Evolutionary conservation across 2,888 invertebrate genomes (phyloP).

Genomic region (Anorthoa munda): DNA sequence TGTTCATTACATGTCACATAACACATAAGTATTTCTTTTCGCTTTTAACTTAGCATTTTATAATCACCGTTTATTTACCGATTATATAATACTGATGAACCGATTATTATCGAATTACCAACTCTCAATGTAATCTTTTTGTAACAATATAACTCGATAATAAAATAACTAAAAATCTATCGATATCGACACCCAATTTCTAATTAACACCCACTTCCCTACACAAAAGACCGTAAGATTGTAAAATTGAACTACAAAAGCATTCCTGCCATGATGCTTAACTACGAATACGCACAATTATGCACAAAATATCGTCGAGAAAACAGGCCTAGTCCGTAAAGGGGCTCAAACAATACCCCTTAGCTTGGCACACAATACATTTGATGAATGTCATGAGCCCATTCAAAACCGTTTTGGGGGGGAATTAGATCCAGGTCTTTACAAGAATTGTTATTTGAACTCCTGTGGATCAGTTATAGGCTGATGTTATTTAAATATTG

Average conservation of each 20-base stretch:
- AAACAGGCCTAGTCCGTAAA: conserved; percentile 55
- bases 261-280: conserved; percentile 76
- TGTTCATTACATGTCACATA: no score
- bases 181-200: conserved; percentile 50
- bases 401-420: conserved; percentile 55
- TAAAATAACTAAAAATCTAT: no score
- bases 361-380: conserved; percentile 51
- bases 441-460: no score
- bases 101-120: no score
- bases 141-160: no score
- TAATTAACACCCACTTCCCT: conserved; percentile 66
- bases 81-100: no score
- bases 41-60: no score
- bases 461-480: no score
- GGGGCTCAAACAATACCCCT: conserved; percentile 54
- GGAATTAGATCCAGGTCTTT: conserved; percentile 43
- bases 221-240: conserved; percentile 73
- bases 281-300: conserved; percentile 76
- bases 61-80: no score
- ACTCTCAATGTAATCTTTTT: no score
- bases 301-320: conserved; percentile 72
- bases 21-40: no score
- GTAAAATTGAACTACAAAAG: conserved; percentile 81
- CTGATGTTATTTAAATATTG: no score
- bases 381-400: conserved; percentile 54